Conservation (phyloP, 2,888 invertebrate genomes). For the Drosophila demipolita region DNA sequence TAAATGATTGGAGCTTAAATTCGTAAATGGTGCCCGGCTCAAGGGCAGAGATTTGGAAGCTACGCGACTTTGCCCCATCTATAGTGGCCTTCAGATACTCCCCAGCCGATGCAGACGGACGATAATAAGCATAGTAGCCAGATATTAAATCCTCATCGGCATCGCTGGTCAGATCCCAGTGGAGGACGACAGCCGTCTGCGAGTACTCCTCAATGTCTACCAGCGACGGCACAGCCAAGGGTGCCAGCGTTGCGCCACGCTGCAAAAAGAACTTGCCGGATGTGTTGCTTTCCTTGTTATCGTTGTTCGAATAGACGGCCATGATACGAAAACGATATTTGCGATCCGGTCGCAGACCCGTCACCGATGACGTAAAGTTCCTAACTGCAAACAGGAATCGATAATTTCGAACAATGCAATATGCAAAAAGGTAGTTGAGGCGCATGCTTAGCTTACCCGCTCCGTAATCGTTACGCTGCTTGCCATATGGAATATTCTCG, state of each 20-base stretch:
- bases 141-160: conserved; percentile 85
- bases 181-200: conserved; percentile 89
- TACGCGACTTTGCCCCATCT: conserved; percentile 89
- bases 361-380: conserved; percentile 84
- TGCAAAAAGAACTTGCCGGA: conserved; percentile 87
- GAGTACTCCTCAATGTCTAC: conserved; percentile 89
- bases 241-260: conserved; percentile 77
- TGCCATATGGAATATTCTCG: conserved; percentile 89
- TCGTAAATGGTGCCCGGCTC: conserved; percentile 94
- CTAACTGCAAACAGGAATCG: conserved; percentile 47
- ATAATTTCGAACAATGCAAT: neutral
- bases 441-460: conserved; percentile 3
- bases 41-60: conserved; percentile 90
- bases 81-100: conserved; percentile 94
- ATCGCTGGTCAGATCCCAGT: conserved; percentile 88
- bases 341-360: conserved; percentile 81
- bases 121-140: conserved; percentile 96
- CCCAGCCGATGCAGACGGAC: conserved; percentile 93
- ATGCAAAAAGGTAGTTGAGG: neutral
- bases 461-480: conserved; percentile 73
- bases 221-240: conserved; percentile 89
- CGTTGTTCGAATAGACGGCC: conserved; percentile 97
- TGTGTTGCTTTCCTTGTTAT: conserved; percentile 91
- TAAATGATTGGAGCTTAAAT: conserved; percentile 96
- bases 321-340: conserved; percentile 92